These are phyloP conservation scores for Dynastes grantii DNA, from an alignment of 2,888 invertebrate species.

Conservation along the genomic window DNA sequence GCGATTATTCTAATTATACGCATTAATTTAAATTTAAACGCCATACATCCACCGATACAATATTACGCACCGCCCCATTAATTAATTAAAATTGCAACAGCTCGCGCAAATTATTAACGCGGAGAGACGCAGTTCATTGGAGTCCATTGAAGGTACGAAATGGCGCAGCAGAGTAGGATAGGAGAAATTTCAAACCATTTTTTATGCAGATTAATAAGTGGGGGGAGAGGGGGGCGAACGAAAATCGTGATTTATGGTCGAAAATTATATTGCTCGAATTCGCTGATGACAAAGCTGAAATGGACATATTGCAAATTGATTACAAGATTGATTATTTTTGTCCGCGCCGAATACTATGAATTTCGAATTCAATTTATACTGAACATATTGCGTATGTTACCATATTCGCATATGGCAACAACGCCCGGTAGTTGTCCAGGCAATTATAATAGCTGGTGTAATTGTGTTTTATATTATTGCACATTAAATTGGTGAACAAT, in stretches of 20 bases:
- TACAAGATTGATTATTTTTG: constrained; percentile 40
- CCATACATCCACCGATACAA: not conserved
- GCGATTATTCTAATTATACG: constrained; percentile 6
- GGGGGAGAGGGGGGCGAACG: not conserved
- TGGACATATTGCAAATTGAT: constrained; percentile 39
- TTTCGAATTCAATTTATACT: constrained; percentile 14
- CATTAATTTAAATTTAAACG: constrained; percentile 27
- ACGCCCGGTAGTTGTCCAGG: not conserved
- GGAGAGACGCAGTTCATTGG: not conserved
- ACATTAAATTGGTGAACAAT: too few relatives aligned
- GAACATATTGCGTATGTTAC: constrained; percentile 8
- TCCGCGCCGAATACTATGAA: constrained; percentile 5
- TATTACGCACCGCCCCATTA: not conserved
- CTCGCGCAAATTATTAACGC: not conserved
- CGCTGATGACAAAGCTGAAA: constrained; percentile 28
- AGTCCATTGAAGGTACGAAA: not conserved
- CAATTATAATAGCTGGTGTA: too few relatives aligned
- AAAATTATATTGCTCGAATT: constrained; percentile 36
- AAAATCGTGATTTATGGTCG: constrained; percentile 27
- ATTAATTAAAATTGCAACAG: constrained; percentile 11
- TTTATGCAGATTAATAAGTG: constrained; percentile 27
- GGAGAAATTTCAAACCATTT: constrained; percentile 27
- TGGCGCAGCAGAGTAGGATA: not conserved
- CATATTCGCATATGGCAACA: not conserved
- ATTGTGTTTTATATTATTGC: too few relatives aligned